Percentiles rank a stretch among this genome's conserved stretches.
Conservation (phyloP, 2,888 invertebrate genomes). For the Ectemnius lituratus region DNA sequence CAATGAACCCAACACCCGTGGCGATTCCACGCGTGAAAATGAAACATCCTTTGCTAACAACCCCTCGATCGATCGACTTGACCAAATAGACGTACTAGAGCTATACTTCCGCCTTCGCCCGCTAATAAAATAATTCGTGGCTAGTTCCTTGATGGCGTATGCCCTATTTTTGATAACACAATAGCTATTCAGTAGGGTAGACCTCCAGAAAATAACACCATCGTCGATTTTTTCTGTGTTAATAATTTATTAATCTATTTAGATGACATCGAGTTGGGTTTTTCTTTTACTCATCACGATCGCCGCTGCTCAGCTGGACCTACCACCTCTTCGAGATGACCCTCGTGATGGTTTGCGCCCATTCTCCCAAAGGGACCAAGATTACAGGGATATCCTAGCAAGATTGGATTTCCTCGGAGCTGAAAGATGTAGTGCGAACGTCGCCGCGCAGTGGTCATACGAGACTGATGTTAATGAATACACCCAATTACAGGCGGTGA, state of each 20-base stretch:
- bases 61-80: slow-evolving; percentile 6
- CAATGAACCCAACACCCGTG: slow-evolving; percentile 8
- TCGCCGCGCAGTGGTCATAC: slow-evolving; percentile 93
- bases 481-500: slow-evolving; percentile 90
- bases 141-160: not conserved
- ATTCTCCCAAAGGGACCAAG: slow-evolving; percentile 51
- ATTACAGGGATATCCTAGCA: slow-evolving; percentile 78
- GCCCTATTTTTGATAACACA: not conserved
- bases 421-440: slow-evolving; percentile 90
- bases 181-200: not conserved
- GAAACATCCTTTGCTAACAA: not conserved
- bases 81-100: not conserved
- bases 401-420: slow-evolving; percentile 88
- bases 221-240: not conserved
- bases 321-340: slow-evolving; percentile 68
- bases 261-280: slow-evolving; percentile 28
- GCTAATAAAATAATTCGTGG: not conserved
- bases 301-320: slow-evolving; percentile 68
- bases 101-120: not conserved
- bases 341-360: slow-evolving; percentile 35
- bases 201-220: too few relatives aligned
- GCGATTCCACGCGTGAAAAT: not conserved
- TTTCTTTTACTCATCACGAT: slow-evolving; percentile 49
- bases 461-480: slow-evolving; percentile 92
- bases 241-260: slow-evolving; percentile 9